Conservation (phyloP, 2,797 vertebrate genomes). For the Nyctibius grandis region DNA sequence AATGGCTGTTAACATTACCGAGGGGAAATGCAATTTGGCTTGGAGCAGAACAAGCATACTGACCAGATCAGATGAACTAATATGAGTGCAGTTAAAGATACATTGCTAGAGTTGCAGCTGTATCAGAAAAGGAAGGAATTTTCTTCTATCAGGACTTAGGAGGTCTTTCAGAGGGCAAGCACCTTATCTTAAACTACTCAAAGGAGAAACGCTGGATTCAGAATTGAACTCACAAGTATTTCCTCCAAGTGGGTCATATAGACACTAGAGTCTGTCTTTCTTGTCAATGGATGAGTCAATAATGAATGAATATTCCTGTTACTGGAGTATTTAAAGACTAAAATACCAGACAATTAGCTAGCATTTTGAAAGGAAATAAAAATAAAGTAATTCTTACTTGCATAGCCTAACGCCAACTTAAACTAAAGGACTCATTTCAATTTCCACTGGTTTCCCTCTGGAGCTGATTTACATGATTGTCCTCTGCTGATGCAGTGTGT, state of each 20-base stretch:
- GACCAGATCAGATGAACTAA: not conserved
- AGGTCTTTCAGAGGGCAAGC: conserved; percentile 2
- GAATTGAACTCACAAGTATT: not conserved
- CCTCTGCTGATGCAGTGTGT: not conserved
- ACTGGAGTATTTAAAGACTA: not conserved
- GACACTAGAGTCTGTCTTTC: not conserved
- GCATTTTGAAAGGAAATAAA: not conserved
- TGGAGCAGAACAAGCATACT: not conserved
- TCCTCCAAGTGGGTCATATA: not conserved
- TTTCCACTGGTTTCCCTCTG: not conserved
- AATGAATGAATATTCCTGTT: not conserved
- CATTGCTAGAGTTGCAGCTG: not conserved
- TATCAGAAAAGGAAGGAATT: not conserved
- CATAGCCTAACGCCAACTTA: not conserved
- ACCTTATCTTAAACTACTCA: not conserved
- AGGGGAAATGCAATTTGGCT: conserved; percentile 22
- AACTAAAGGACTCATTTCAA: not conserved
- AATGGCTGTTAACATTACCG: not conserved
- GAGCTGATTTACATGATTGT: not conserved
- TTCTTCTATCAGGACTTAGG: not conserved
- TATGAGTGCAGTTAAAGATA: conserved; percentile 12
- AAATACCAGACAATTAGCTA: not conserved
- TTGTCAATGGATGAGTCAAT: not conserved
- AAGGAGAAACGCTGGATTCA: not conserved
- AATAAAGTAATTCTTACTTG: not conserved